phyloP scores from a whole-genome alignment of 92 coral and sea anemone genomes.

The Palythoa heliodiscus region DNA sequence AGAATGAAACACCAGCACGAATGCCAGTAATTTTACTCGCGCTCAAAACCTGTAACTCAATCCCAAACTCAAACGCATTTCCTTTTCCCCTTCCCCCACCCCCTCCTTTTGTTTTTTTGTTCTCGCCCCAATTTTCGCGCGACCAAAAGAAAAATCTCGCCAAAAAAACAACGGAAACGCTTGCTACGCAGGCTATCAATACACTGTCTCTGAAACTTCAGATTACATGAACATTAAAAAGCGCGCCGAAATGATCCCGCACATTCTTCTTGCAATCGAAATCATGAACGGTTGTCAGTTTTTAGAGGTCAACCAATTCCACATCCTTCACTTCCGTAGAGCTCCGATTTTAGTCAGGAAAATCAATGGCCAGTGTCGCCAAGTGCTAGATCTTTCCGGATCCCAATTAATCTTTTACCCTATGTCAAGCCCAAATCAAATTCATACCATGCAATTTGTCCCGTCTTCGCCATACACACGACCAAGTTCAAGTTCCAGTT shows the following conservation, averaged over 20 bases:
- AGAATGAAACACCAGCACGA: too few species aligned
- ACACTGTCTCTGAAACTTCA: slow-evolving; percentile 11
- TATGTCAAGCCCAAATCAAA: background rate
- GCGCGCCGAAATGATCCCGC: slow-evolving; percentile 8
- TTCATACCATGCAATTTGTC: slow-evolving; percentile 21
- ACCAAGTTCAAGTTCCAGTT: slow-evolving; percentile 27
- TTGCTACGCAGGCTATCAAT: too few species aligned
- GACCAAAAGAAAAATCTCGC: too few species aligned
- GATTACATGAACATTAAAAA: slow-evolving; percentile 21
- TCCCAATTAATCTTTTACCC: slow-evolving; percentile 16
- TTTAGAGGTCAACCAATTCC: slow-evolving; percentile 21
- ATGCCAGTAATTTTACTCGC: too few species aligned
- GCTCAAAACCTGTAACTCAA: too few species aligned
- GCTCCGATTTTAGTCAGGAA: slow-evolving; percentile 14
- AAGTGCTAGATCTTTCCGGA: background rate
- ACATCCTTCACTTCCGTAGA: slow-evolving; percentile 16
- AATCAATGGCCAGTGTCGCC: too few species aligned
- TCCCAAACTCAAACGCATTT: too few species aligned
- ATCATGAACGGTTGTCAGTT: slow-evolving; percentile 29
- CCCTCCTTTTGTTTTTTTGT: too few species aligned
- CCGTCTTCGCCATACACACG: slow-evolving; percentile 16
- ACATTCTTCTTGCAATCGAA: slow-evolving; percentile 13
- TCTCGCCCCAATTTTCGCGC: too few species aligned
- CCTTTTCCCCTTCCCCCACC: too few species aligned
- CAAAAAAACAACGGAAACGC: too few species aligned